phyloP scores from a whole-genome alignment of 2,797 vertebrate genomes.

The Cynopterus sphinx region DNA sequence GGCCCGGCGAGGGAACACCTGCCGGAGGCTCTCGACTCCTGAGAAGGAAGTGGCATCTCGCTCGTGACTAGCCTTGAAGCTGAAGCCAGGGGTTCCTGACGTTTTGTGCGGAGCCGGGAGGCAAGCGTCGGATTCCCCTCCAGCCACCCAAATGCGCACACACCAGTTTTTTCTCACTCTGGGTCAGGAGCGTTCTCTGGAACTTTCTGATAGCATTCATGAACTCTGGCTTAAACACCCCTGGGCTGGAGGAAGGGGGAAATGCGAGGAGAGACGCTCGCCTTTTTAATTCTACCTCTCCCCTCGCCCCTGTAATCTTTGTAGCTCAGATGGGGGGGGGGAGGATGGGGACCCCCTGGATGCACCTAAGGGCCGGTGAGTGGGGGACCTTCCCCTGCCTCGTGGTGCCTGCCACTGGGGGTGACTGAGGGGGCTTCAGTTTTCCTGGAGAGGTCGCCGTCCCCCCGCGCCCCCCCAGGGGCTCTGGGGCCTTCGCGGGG shows the following conservation, averaged over 20 bases:
- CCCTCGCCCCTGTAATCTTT: background rate
- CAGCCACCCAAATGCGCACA: background rate
- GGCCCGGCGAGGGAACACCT: background rate
- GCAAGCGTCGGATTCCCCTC: background rate
- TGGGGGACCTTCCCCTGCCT: background rate
- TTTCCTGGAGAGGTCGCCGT: background rate
- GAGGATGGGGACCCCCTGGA: too few species aligned
- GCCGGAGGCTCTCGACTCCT: background rate
- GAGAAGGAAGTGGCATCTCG: background rate
- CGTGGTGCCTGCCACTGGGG: background rate
- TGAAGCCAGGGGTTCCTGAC: background rate
- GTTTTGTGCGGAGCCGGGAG: background rate
- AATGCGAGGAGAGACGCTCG: background rate
- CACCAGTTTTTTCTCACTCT: background rate
- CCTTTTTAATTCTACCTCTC: background rate
- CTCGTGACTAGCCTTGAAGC: background rate
- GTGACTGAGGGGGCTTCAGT: background rate
- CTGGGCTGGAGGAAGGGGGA: background rate
- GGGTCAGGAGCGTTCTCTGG: background rate
- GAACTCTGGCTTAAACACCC: background rate
- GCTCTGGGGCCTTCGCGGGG: background rate
- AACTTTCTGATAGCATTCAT: background rate
- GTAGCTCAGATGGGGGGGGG: background rate
- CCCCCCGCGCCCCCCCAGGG: background rate
- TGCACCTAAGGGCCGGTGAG: background rate